These are phyloP conservation scores for Solenopsis fugax DNA, from an alignment of 1,140 invertebrate genomes.

Conservation along the genomic window DNA sequence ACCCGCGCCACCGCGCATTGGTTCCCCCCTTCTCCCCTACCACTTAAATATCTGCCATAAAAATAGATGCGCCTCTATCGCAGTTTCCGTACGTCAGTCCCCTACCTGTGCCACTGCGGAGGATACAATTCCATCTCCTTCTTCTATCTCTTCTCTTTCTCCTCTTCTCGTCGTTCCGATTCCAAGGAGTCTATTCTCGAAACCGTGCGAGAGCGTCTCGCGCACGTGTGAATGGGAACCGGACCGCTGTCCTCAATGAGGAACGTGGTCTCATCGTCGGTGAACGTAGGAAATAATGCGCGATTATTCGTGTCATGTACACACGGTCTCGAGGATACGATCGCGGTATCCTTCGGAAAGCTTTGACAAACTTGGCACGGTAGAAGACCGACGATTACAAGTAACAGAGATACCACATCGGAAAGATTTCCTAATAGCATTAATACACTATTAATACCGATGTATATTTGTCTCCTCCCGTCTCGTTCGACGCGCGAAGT, in stretches of 20 bases:
- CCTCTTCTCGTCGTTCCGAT: not conserved
- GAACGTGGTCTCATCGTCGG: conserved; percentile 7
- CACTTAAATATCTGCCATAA: conserved; percentile 80
- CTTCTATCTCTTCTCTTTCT: not conserved
- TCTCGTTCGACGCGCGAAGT: conserved; percentile 1
- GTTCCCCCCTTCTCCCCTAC: conserved; percentile 57
- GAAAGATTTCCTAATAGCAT: conserved; percentile 15
- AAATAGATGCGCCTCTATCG: conserved; percentile 81
- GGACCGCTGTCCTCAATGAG: not conserved
- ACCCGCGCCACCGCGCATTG: conserved; percentile 66
- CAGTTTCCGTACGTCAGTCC: conserved; percentile 71
- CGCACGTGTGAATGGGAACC: conserved; percentile 41
- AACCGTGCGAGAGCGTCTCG: conserved; percentile 15
- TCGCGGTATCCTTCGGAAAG: not conserved
- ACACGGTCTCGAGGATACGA: conserved; percentile 1
- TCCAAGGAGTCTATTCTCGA: conserved; percentile 52
- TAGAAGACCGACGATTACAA: conserved; percentile 18
- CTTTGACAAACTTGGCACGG: not conserved
- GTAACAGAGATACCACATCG: conserved; percentile 5
- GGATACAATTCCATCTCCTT: conserved; percentile 33
- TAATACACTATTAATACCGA: conserved; percentile 12
- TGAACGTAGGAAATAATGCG: conserved; percentile 1
- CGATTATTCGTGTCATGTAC: not conserved
- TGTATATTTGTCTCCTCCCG: not conserved
- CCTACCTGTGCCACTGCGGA: conserved; percentile 59